Evolutionary conservation across 2,113 vertebrate genomes (phyloP).

Genomic region (Gallinago paraguaiae): DNA sequence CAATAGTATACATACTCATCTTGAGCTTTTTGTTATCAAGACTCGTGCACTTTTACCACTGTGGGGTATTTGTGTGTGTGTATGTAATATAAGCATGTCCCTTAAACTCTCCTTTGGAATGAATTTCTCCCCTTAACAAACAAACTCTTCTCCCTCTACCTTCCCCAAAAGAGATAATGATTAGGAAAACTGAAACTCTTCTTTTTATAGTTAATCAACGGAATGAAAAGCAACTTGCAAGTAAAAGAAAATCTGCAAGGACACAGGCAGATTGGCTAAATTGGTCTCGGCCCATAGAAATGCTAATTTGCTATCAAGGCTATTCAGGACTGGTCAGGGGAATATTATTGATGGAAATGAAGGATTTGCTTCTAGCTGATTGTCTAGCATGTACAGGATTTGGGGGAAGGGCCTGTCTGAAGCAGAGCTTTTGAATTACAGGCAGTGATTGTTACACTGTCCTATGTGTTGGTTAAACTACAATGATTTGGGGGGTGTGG

Average conservation of each 20-base stretch:
- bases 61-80: accelerated
- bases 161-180: neutral
- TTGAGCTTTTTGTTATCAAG: neutral
- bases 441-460: neutral
- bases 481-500: neutral
- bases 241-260: neutral
- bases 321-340: conserved; percentile 57
- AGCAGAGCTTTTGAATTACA: neutral
- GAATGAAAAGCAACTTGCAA: neutral
- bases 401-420: conserved; percentile 54
- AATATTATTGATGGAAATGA: conserved; percentile 63
- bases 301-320: conserved; percentile 46
- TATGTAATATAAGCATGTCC: neutral
- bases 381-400: conserved; percentile 19
- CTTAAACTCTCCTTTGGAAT: neutral
- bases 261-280: neutral
- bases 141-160: neutral
- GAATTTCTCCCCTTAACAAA: neutral
- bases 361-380: conserved; percentile 50
- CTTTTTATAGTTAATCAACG: neutral
- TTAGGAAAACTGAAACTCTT: neutral
- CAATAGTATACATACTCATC: neutral
- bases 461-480: neutral
- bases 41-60: neutral
- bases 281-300: conserved; percentile 18